Evolutionary conservation across 2,113 vertebrate species (phyloP).

Genomic region (Ictalurus punctatus): DNA sequence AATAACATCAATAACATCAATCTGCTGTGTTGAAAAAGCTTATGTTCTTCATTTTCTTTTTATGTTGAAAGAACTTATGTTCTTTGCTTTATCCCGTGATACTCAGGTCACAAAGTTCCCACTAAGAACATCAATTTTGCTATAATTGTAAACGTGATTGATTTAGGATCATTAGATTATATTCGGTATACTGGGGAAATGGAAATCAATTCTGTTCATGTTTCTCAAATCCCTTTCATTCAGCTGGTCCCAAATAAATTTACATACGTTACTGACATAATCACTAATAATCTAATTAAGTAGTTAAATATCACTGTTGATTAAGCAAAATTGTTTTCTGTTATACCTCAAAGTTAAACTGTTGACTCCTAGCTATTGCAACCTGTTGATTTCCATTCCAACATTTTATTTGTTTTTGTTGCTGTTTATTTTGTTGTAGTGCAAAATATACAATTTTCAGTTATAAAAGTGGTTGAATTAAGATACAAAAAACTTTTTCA

Average conservation of each 20-base stretch:
- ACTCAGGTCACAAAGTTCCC: neutral
- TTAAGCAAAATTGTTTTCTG: neutral
- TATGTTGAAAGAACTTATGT: neutral
- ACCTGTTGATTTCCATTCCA: neutral
- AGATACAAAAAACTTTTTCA: neutral
- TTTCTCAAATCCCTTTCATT: neutral
- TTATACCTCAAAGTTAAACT: neutral
- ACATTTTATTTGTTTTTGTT: neutral
- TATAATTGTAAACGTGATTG: neutral
- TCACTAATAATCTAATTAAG: neutral
- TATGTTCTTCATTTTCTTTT: too few species aligned
- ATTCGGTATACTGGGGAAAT: neutral
- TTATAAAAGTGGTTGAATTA: neutral
- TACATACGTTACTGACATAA: neutral
- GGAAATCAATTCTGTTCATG: neutral
- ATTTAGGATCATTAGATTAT: neutral
- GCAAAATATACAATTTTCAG: neutral
- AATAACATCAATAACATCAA: slow-evolving; percentile 2
- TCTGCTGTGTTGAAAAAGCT: neutral
- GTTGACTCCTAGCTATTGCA: neutral
- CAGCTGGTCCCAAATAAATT: neutral
- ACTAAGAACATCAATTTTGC: neutral
- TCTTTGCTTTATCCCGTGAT: neutral
- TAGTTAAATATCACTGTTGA: neutral
- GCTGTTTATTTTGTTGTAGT: neutral